Conservation (phyloP, 2,797 vertebrate genomes). For the Cryptoprocta ferox region DNA sequence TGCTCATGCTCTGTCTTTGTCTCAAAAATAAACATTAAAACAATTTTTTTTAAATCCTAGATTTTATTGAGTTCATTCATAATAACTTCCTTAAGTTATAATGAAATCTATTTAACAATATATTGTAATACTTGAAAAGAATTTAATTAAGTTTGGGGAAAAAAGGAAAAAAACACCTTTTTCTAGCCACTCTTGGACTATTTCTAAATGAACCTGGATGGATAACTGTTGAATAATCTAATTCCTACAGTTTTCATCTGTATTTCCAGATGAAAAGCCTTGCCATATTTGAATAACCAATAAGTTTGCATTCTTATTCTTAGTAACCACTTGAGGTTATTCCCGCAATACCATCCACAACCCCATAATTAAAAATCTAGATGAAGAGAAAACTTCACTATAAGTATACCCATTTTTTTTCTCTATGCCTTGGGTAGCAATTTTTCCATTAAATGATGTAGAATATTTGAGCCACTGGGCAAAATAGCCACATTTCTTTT, state of each 20-base stretch:
- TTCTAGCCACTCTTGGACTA: background rate
- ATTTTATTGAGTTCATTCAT: background rate
- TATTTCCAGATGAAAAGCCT: slow-evolving; percentile 40
- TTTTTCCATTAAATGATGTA: slow-evolving; percentile 50
- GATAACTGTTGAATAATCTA: background rate
- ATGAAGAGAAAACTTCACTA: slow-evolving; percentile 44
- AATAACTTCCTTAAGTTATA: background rate
- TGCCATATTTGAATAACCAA: background rate
- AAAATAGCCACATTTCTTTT: slow-evolving; percentile 20
- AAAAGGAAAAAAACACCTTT: background rate
- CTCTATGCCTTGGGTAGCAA: background rate
- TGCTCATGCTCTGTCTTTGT: too few relatives aligned
- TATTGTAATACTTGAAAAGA: background rate
- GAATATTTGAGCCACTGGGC: background rate
- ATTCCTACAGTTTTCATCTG: background rate
- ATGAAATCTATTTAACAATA: background rate
- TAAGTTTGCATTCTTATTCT: slow-evolving; percentile 11
- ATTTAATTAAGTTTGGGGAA: background rate
- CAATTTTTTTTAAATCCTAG: background rate
- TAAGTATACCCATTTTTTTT: slow-evolving; percentile 51
- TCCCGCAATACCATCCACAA: slow-evolving; percentile 3
- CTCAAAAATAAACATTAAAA: too few relatives aligned
- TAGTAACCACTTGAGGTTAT: slow-evolving; percentile 26
- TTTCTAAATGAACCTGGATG: background rate
- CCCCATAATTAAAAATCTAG: slow-evolving; percentile 55